Conservation (phyloP, 2,888 invertebrate species). For the Papilio elwesi region DNA sequence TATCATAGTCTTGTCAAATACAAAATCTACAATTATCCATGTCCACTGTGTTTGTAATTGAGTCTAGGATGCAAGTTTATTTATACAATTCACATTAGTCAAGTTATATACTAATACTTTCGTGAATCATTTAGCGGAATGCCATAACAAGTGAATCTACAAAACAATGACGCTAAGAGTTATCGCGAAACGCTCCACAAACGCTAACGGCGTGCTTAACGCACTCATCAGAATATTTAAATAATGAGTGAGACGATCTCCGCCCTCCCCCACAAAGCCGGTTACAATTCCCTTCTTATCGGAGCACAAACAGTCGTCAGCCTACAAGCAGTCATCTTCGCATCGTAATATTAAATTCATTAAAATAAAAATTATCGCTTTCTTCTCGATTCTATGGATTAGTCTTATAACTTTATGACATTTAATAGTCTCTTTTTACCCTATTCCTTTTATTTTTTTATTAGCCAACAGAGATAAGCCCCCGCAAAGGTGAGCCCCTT, state of each 20-base stretch:
- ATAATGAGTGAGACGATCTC: constrained; percentile 66
- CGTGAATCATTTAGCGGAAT: constrained; percentile 7
- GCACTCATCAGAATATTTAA: constrained; percentile 80
- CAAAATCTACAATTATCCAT: too few species aligned
- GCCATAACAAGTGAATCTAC: constrained; percentile 71
- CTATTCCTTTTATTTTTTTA: too few species aligned
- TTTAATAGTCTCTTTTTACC: too few species aligned
- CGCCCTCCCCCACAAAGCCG: constrained; percentile 57
- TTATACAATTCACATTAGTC: too few species aligned
- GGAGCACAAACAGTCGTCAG: constrained; percentile 67
- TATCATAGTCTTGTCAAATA: too few species aligned
- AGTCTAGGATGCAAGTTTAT: too few species aligned
- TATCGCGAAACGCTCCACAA: constrained; percentile 69
- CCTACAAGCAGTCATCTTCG: constrained; percentile 52
- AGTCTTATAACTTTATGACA: too few species aligned
- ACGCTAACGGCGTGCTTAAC: constrained; percentile 71
- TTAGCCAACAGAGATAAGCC: too few species aligned
- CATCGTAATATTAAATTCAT: constrained; percentile 37
- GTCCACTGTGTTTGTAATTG: too few species aligned
- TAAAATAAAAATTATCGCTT: not conserved
- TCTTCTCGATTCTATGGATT: not conserved
- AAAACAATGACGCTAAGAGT: constrained; percentile 72
- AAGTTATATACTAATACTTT: not conserved
- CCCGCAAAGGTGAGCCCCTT: too few species aligned
- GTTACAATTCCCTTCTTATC: constrained; percentile 74